phyloP scores from a whole-genome alignment of 2,113 vertebrate species.

The Lanius ludovicianus region DNA sequence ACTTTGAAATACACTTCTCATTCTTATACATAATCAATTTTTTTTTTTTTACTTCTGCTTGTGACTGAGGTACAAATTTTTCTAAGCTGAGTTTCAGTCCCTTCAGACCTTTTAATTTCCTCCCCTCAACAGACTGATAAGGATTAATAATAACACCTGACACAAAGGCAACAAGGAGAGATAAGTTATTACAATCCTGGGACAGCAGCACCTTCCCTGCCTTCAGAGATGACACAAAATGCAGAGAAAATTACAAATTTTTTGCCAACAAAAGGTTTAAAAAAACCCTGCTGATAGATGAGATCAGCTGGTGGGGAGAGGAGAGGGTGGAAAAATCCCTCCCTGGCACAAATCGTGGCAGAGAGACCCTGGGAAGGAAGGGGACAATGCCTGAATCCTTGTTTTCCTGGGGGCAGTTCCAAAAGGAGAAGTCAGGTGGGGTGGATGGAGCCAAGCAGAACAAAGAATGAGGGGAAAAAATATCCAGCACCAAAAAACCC shows the following conservation, averaged over 20 bases:
- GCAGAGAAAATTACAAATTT: neutral
- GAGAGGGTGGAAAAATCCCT: neutral
- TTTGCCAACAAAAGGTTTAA: neutral
- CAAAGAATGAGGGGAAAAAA: accelerated
- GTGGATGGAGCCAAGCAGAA: neutral
- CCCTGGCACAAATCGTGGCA: neutral
- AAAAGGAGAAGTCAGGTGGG: neutral
- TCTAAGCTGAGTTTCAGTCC: neutral
- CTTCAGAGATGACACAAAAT: neutral
- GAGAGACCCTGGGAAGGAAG: neutral
- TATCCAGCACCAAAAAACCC: neutral
- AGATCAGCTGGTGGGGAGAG: neutral
- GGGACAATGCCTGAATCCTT: neutral
- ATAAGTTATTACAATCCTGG: slow-evolving; percentile 1
- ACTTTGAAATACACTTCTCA: neutral
- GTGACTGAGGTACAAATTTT: neutral
- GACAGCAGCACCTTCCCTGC: neutral
- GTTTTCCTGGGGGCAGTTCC: neutral
- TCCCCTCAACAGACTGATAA: neutral
- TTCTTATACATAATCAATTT: neutral
- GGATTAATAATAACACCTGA: slow-evolving; percentile 3
- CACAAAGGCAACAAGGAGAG: neutral
- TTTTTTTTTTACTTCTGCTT: neutral
- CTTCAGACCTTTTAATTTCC: slow-evolving; percentile 30
- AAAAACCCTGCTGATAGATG: neutral